Evolutionary conservation across 2,888 invertebrate species (phyloP).

Genomic region (Buathra laborator): DNA sequence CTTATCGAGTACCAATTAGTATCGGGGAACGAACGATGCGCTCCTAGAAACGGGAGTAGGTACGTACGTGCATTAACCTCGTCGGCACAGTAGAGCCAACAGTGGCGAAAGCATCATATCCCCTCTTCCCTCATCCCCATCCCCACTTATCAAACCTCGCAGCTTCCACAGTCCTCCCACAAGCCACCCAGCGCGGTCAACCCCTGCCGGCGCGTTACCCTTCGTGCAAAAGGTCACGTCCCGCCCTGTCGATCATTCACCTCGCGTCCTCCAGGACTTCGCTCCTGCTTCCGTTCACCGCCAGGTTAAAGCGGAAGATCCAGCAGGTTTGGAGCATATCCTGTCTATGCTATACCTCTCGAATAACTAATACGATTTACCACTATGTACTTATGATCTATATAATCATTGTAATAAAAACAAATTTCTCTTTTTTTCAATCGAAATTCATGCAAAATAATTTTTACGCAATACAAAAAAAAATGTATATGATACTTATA

Average conservation of each 20-base stretch:
- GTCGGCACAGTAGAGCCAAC: slow-evolving; percentile 53
- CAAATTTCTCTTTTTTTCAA: too few species aligned
- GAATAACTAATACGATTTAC: not conserved
- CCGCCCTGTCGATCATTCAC: slow-evolving; percentile 82
- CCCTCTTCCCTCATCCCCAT: slow-evolving; percentile 71
- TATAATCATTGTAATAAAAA: too few species aligned
- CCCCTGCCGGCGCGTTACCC: slow-evolving; percentile 78
- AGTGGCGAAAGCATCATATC: slow-evolving; percentile 33
- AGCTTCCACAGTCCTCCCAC: slow-evolving; percentile 68
- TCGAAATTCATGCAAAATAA: too few species aligned
- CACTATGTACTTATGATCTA: too few species aligned
- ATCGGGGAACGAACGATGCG: slow-evolving; percentile 49
- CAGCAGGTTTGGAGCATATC: slow-evolving; percentile 40
- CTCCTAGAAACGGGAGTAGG: slow-evolving; percentile 59
- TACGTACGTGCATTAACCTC: slow-evolving; percentile 67
- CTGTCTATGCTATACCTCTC: slow-evolving; percentile 22
- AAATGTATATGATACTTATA: too few species aligned
- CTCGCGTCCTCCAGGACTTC: slow-evolving; percentile 80
- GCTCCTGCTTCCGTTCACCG: slow-evolving; percentile 73
- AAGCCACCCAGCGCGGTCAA: slow-evolving; percentile 61
- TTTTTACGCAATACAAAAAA: too few species aligned
- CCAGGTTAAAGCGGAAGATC: slow-evolving; percentile 82
- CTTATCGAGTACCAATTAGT: slow-evolving; percentile 59
- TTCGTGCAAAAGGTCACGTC: slow-evolving; percentile 84
- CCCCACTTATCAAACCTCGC: slow-evolving; percentile 66